Evolutionary conservation across 1,140 invertebrate species (phyloP), one percentile per base, ranked within the genome.

Genomic region (Phymorhynchus buccinoides): DNA sequence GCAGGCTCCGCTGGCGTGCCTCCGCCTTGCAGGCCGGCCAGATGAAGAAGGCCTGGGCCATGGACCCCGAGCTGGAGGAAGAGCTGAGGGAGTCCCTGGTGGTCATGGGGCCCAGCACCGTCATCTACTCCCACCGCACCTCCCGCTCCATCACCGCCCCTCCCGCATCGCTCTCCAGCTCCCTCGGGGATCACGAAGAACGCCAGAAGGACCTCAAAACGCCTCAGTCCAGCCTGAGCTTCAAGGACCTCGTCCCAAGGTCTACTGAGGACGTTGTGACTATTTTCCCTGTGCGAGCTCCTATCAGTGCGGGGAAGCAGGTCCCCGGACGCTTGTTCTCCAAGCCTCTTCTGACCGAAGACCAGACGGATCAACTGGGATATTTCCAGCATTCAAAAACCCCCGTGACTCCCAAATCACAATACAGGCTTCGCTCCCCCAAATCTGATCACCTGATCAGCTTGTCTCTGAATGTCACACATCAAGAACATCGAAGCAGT

Each of bases 271-370:
- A 39, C 52, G 77, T 42, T n/a, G 42, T 84, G 32, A 48, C 71
- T 30, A 52, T 73, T 27, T 44, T 85, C 79, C 84, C 79, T 4
- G 79, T 71, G 27, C 42, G 84, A 39, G 66, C 84, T 1, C 79
- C 84, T 12, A 39, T 85, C 22, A 42, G 52, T 35, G 39, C 27
- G 41, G 66, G 42, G 39, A 81, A 81, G 42, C 84, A 85, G 48
- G 62, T 82, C 42, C 68, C 84, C 7, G 84, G 84, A 12, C 78
- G 80, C 39, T 85, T 75, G 37, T 85, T 85, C 80, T 80, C 84
- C 78, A 85, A 85, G 56, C 79, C 84, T 7, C 41, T 44, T 9
- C 62, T 77, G 39, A 62, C 80, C 2, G 84, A 85, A 9, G 79
- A 78, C 12, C 79, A 77, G 52, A 18, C 27, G 32, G 80, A 44